Percentiles rank a stretch among this genome's conserved stretches.
Evolutionary conservation across 2,888 invertebrate species (phyloP).

Genomic region (Aelia acuminata): DNA sequence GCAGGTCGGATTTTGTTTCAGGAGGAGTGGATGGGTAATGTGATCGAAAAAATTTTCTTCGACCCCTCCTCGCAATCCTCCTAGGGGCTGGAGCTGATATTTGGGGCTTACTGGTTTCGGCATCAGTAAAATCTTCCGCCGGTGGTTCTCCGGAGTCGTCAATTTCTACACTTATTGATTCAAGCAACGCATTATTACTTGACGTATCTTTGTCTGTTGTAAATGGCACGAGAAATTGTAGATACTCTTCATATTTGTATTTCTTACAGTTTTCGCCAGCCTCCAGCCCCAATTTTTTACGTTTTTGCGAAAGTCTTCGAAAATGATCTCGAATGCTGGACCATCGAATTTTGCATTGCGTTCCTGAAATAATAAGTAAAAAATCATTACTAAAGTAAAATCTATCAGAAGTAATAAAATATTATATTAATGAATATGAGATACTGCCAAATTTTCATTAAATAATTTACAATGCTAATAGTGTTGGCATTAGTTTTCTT

Average conservation of each 20-base stretch:
- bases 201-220: neutral
- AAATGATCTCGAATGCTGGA: neutral
- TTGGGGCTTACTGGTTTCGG: neutral
- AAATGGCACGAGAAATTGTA: neutral
- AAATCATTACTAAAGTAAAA: neutral
- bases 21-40: neutral
- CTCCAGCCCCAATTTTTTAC: neutral
- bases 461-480: no score
- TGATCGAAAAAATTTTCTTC: neutral
- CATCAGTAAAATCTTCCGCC: neutral
- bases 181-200: neutral
- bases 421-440: no score
- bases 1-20: neutral
- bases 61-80: neutral
- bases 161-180: neutral
- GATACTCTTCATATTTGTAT: neutral
- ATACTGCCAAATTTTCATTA: no score
- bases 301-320: neutral
- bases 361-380: neutral
- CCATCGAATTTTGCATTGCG: neutral
- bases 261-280: neutral
- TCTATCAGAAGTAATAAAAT: neutral
- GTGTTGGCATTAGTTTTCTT: no score
- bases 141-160: neutral
- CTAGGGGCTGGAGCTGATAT: neutral